Evolutionary conservation across 2,797 vertebrate species (phyloP).

Genomic region (Xerus rutilus): DNA sequence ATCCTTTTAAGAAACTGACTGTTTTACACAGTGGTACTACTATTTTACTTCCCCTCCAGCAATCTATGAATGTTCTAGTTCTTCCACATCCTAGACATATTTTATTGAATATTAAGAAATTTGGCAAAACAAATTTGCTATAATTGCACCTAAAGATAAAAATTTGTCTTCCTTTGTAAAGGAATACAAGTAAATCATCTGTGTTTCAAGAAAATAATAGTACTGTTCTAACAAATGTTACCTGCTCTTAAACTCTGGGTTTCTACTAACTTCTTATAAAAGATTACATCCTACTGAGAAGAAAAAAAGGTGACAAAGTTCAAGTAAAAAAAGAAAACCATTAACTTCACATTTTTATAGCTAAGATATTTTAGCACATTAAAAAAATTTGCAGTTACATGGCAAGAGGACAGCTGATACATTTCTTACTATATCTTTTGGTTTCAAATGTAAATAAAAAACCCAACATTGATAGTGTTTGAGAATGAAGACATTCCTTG

Average conservation of each 20-base stretch:
- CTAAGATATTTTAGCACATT: conserved; percentile 39
- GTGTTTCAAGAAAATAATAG: neutral
- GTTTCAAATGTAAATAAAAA: conserved; percentile 36
- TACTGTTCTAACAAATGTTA: neutral
- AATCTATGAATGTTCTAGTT: neutral
- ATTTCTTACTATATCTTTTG: conserved; percentile 30
- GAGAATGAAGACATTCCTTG: conserved; percentile 22
- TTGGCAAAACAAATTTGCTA: neutral
- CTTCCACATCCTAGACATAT: neutral
- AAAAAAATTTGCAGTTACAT: conserved; percentile 37
- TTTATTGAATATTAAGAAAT: conserved; percentile 38
- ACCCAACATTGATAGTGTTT: neutral
- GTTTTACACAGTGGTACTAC: neutral
- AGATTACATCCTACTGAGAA: neutral
- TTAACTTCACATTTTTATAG: conserved; percentile 19
- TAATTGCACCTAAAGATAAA: neutral
- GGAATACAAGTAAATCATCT: neutral
- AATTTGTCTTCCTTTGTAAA: neutral
- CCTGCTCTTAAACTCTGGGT: conserved; percentile 29
- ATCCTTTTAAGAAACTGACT: conserved; percentile 43
- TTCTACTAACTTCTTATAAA: neutral
- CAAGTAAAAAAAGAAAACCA: conserved; percentile 36
- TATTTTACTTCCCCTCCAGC: neutral
- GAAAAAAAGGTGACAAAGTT: conserved; percentile 49
- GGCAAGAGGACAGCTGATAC: neutral